These are phyloP conservation scores for Meloidogyne floridensis DNA, from an alignment of 1,140 invertebrate genomes.

Conservation along the genomic window DNA sequence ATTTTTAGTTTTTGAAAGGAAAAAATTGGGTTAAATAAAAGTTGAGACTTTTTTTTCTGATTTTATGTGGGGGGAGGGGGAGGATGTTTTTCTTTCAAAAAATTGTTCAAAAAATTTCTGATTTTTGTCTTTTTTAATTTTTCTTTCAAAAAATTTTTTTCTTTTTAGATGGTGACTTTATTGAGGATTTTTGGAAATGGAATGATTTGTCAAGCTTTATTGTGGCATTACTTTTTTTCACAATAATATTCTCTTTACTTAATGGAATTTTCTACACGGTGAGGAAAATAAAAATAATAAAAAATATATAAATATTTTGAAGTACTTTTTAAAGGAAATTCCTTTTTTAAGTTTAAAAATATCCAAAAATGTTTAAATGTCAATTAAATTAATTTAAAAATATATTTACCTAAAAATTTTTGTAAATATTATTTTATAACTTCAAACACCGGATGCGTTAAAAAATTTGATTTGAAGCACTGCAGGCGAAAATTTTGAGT, in stretches of 20 bases:
- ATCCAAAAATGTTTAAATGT: neutral
- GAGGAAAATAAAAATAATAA: constrained; percentile 8
- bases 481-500: too few species aligned
- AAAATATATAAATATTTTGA: neutral
- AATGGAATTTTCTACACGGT: constrained; percentile 85
- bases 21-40: neutral
- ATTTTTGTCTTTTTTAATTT: neutral
- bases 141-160: neutral
- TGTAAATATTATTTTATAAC: neutral
- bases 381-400: constrained; percentile 3
- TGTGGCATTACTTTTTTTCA: constrained; percentile 86
- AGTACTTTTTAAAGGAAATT: neutral
- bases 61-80: neutral
- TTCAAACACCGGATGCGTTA: too few species aligned
- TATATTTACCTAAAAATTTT: neutral
- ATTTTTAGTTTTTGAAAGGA: neutral
- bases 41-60: constrained; percentile 7
- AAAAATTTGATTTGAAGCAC: too few species aligned
- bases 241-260: constrained; percentile 77
- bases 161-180: constrained; percentile 57
- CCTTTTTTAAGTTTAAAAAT: neutral
- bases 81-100: neutral
- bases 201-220: constrained; percentile 95
- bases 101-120: neutral
- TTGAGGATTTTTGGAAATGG: constrained; percentile 94